A percentile compares a stretch with the other conserved stretches of the same genome.
Evolutionary conservation across 2,888 invertebrate species (phyloP).

Genomic region (Drosophila paramelanica): DNA sequence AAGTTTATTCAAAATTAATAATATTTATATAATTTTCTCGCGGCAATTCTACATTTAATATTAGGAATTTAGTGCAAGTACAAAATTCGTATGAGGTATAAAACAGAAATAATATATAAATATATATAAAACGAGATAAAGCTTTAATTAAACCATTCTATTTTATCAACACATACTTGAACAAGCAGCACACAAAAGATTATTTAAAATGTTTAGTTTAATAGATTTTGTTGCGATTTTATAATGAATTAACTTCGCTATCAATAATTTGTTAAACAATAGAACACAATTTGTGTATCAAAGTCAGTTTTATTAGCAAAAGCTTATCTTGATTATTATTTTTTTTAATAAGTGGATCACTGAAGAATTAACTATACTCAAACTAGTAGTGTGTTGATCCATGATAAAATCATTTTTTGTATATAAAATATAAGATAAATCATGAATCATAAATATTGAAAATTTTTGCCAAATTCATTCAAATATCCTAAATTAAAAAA

Average conservation of each 20-base stretch:
- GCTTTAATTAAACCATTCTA: too few species aligned
- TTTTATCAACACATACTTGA: too few species aligned
- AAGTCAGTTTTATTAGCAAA: neutral
- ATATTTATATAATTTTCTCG: too few species aligned
- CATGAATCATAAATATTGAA: too few species aligned
- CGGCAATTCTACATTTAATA: too few species aligned
- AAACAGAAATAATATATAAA: too few species aligned
- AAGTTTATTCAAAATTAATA: too few species aligned
- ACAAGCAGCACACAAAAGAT: conserved; percentile 1
- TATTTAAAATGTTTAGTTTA: neutral
- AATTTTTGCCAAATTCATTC: too few species aligned
- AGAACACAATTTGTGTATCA: neutral
- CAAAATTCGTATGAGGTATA: too few species aligned
- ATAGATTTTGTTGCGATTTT: neutral
- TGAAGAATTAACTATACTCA: conserved; percentile 2
- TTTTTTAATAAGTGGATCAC: neutral
- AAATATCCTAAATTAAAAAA: too few species aligned
- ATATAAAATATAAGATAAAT: neutral
- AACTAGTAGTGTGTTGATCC: neutral
- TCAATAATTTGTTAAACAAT: neutral
- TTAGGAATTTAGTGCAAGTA: too few species aligned
- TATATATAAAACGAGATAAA: too few species aligned
- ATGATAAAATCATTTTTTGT: neutral
- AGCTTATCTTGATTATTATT: conserved; percentile 5
- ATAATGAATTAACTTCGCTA: neutral